Base-by-base conservation (phyloP, 2,113 vertebrate species). In the Festucalex cinctus region DNA sequence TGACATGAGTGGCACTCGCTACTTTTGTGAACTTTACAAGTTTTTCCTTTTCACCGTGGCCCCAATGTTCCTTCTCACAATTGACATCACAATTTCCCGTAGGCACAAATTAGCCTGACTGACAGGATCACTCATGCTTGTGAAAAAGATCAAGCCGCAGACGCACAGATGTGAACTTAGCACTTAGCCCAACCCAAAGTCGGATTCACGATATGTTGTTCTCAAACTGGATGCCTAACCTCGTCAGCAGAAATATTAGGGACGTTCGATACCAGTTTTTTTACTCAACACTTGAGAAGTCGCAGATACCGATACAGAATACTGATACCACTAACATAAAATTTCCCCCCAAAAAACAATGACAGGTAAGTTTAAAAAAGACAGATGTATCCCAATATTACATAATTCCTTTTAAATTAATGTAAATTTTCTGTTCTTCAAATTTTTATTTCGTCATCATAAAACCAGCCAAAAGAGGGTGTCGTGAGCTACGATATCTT, bases 1-100 rank as follows among this genome's bases (percentile, higher is more conserved):
- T 69, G 73, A 66, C 76, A 82, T 73, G 72, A 85, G 64, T 41
- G 82, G 75, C 73, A 68, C 65, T 39, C 14, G 60, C 63, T 64
- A 58, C 49, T 65, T 22, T 13, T 1, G 7, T 51, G 48, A 65
- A 65, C 62, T 32, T 64, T 20, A 37, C 35, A 39, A 19, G 6
- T 39, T 12, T 60, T 60, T 39, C 13, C 35, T 39, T 60, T 39
- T 37, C 22, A 12, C 10, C 13, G 22, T 57, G 28, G 26, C 16
- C 6, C 26, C 22, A 17, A 8, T 57, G 9, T 6, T 32, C 6
- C 16, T 32, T 54, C 12, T 1, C 24, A 24, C n/a, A 51, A 28
- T 28, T 56, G 26, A 28, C 53, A 32, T 57, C 2, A 35, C 54
- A 57, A 57, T 8, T 57, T 28, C 14, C 26, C 54, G 10, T 32